Base-by-base conservation (phyloP, 2,797 vertebrate genomes). In the Enteromius fasciolatus region DNA sequence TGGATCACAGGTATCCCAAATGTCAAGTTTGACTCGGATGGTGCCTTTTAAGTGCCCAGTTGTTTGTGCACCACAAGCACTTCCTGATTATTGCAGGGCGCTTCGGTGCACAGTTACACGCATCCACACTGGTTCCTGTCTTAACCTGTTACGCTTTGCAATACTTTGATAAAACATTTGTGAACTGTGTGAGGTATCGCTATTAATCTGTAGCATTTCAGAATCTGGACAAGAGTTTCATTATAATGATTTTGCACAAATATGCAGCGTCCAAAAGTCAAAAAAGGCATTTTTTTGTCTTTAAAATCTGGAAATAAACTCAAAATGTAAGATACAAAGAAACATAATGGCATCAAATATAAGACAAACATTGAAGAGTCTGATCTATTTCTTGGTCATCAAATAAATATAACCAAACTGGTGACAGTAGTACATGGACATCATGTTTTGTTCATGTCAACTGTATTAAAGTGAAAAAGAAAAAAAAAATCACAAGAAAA, bases 1-100 rank as follows among this genome's bases (percentile, higher is more conserved):
- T 93, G 96, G 95, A 94, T 96, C 96, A 12, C 98, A 99, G 98
- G 98, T 99, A 98, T 52, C 50, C 23, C 33, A 33, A 11, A 46
- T 50, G 46, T n/a, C 9, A 59, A 68, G 33, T 81, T 68, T 59
- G 61, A 25, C 15, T 25, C 31, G 17, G 6, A 66, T 23, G 41
- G 14, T 36, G 54, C 12, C 33, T 31, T 25, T 14, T n/a, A 18
- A 64, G 54, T 63, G 18, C 7, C n/a, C 67, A 33, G n/a, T 61
- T n/a, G 39, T 67, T 63, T 46, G 17, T 61, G 17, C 39, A 69
- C 79, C 28, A 33, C 9, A 54, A 89, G 79, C 84, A 93, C 94
- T 94, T 94, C 93, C 94, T 94, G 93, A 88, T 93, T 91, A 84
- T 64, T 64, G 69, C 59, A 68, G 46, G 33, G 52, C 36, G 50